Conservation (phyloP, 1,140 invertebrate species). For the Macrobrachium rosenbergii region DNA sequence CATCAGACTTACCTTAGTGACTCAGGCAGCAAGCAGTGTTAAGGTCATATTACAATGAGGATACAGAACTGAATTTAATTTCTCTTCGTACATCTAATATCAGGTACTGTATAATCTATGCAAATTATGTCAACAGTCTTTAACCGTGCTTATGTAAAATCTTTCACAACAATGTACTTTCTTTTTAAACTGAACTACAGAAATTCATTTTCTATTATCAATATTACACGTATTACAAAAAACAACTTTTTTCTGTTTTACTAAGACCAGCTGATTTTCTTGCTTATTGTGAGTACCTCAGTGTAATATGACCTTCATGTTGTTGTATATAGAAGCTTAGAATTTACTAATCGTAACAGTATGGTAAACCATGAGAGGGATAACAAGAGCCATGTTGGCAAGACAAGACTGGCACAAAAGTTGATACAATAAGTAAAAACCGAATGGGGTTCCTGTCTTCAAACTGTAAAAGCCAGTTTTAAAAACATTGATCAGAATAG, state of each 20-base stretch:
- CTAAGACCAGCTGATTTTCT: too few relatives aligned
- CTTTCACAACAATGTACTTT: background rate
- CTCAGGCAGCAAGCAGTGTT: slow-evolving; percentile 52
- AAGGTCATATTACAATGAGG: background rate
- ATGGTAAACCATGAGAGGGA: slow-evolving; percentile 25
- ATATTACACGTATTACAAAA: too few relatives aligned
- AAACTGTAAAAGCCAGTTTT: background rate
- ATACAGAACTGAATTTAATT: background rate
- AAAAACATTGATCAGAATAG: background rate
- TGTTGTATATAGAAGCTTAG: slow-evolving; percentile 23
- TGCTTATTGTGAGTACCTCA: too few relatives aligned
- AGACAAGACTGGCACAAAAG: background rate
- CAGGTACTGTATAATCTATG: background rate
- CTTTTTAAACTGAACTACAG: background rate
- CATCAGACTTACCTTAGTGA: slow-evolving; percentile 45
- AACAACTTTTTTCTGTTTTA: too few relatives aligned
- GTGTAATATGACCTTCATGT: background rate
- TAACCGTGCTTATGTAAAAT: background rate
- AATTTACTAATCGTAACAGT: slow-evolving; percentile 42
- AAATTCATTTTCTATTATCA: too few relatives aligned
- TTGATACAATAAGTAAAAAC: background rate
- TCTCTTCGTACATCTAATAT: background rate
- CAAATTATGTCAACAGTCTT: background rate
- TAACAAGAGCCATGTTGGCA: background rate
- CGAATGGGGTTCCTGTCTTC: background rate